Conservation (phyloP, 1,140 invertebrate genomes). For the Micrasema longulum region DNA sequence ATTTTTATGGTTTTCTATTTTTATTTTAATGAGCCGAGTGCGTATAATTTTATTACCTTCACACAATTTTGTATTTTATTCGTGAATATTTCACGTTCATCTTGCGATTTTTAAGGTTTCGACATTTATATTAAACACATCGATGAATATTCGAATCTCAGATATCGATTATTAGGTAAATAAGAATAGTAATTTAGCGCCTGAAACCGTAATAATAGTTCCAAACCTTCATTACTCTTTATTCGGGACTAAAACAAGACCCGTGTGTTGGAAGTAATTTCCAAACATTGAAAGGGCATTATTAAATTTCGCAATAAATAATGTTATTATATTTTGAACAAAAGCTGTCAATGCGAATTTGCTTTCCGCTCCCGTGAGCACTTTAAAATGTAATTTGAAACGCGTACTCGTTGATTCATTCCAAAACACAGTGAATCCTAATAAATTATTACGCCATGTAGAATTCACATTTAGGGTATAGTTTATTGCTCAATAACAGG, state of each 20-base stretch:
- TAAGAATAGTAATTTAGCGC: too few species aligned
- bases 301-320: conserved; percentile 52
- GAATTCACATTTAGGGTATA: conserved; percentile 33
- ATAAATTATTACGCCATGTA: conserved; percentile 44
- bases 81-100: too few species aligned
- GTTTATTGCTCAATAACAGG: conserved; percentile 7
- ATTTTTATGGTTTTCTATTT: too few species aligned
- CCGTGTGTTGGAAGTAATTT: conserved; percentile 16
- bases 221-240: neutral
- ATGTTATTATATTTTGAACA: conserved; percentile 55
- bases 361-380: conserved; percentile 53
- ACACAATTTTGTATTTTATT: too few species aligned
- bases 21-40: too few species aligned
- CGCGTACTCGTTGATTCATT: conserved; percentile 51
- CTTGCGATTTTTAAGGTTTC: too few species aligned
- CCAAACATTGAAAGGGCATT: conserved; percentile 28
- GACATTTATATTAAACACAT: too few species aligned
- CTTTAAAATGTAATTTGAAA: conserved; percentile 55
- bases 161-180: too few species aligned
- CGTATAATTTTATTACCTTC: too few species aligned
- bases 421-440: conserved; percentile 43
- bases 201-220: too few species aligned
- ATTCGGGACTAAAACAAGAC: conserved; percentile 21
- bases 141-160: too few species aligned
- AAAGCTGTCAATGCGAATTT: conserved; percentile 54